These are phyloP conservation scores for Neopelma chrysocephalum DNA, from an alignment of 2,797 vertebrate genomes.

Conservation along the genomic window DNA sequence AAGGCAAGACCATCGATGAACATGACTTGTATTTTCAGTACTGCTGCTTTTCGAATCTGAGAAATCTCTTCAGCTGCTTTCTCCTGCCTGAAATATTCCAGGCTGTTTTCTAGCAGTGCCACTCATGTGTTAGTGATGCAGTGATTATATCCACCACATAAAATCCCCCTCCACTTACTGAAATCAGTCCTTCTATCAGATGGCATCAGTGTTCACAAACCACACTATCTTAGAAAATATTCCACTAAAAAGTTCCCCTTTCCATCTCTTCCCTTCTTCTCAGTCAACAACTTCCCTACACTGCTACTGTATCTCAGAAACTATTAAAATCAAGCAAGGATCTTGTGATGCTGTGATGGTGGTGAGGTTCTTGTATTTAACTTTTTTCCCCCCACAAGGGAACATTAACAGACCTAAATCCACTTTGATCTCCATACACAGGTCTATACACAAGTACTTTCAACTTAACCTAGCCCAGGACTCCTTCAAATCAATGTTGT, in stretches of 20 bases:
- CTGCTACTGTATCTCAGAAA: not conserved
- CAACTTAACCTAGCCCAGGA: not conserved
- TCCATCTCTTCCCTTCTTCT: not conserved
- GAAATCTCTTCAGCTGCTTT: not conserved
- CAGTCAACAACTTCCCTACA: not conserved
- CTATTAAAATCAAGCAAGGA: not conserved
- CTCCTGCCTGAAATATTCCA: not conserved
- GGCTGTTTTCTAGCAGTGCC: not conserved
- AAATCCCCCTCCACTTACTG: not conserved
- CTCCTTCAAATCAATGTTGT: not conserved
- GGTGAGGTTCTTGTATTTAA: not conserved
- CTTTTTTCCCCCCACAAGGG: fast-evolving
- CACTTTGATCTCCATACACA: not conserved
- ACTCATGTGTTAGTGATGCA: not conserved
- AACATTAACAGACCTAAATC: not conserved
- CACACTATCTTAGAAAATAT: not conserved
- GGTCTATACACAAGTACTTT: not conserved
- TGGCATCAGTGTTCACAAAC: not conserved
- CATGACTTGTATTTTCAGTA: not conserved
- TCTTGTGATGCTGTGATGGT: not conserved
- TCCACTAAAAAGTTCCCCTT: not conserved
- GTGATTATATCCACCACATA: not conserved
- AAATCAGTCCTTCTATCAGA: not conserved
- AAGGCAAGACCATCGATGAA: not conserved
- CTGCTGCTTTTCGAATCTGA: not conserved